Evolutionary conservation across 2,888 invertebrate species (phyloP).

Genomic region (Pachycephus smyrnensis): DNA sequence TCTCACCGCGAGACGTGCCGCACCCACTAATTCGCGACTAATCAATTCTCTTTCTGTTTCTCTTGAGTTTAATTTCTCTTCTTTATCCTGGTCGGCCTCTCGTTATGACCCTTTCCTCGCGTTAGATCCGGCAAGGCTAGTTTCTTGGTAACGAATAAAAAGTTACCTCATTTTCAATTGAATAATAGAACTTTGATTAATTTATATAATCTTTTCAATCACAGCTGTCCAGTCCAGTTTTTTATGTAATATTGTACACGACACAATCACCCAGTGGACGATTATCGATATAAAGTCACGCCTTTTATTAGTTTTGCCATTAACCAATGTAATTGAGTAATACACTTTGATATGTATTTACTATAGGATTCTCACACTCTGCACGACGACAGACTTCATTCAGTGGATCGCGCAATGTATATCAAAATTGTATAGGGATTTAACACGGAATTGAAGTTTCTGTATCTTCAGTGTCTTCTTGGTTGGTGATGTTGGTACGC

Average conservation of each 20-base stretch:
- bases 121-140: neutral
- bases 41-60: slow-evolving; percentile 36
- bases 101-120: neutral
- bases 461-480: neutral
- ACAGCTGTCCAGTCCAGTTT: neutral
- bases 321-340: neutral
- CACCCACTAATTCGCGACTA: slow-evolving; percentile 48
- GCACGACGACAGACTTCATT: no score
- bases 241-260: neutral
- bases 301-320: neutral
- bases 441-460: neutral
- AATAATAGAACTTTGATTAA: neutral
- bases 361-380: no score
- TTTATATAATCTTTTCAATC: neutral
- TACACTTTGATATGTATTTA: neutral
- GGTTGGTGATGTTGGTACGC: neutral
- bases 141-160: neutral
- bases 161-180: neutral
- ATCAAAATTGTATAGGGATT: neutral
- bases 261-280: neutral
- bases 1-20: slow-evolving; percentile 37
- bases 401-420: neutral
- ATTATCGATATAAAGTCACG: neutral
- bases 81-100: neutral
- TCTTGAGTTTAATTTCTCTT: slow-evolving; percentile 10